Evolutionary conservation across 2,113 vertebrate species (phyloP), one percentile per base, ranked within the genome.

Genomic region (Thalassarche chlororhynchos): DNA sequence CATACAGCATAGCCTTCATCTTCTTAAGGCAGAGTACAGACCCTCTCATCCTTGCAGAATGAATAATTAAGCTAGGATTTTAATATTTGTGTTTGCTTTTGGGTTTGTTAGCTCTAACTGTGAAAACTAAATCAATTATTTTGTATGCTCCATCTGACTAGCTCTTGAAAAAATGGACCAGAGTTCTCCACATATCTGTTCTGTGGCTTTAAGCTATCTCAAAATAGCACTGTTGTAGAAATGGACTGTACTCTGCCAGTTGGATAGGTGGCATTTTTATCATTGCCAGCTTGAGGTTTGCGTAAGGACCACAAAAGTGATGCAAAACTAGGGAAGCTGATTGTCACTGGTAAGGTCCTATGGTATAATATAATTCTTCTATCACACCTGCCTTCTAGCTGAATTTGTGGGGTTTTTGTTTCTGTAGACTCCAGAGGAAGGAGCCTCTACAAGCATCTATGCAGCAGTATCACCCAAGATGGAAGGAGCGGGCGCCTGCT

Each of bases 341-440:
- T 92, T 84, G 16, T 36, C 44, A 17, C 46, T 86, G 36, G 13
- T 47, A 74, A 62, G 51, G 10, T 77, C 38, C 47, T 86, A 1
- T 15, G 5, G 17, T 57, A 9, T 57, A 72, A 54, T 24, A 8
- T 21, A 23, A 58, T 86, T 77, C 10, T 69, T 77, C 10, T 65
- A 2, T 72, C 79, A 14, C 79, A 68, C 51, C 20, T 70, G 26
- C 17, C 71, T 90, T 17, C 38, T 38, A 14, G 58, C 49, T 88
- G 65, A 62, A 17, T 57, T 78, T 65, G 47, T 25, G 32, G 47
- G 25, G 0, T 4, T 49, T 79, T 89, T 44, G 34, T 93, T 93
- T 91, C 84, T 62, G 3, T 97, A 99, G 99, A 99, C 98, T 44
- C 98, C 99, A 28, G 98, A 99, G 6, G 99, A 99, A 93, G 99